Percentiles rank a stretch among this genome's conserved stretches.
Evolutionary conservation across 2,888 invertebrate genomes (phyloP).

Genomic region (Cephus sareptanus): DNA sequence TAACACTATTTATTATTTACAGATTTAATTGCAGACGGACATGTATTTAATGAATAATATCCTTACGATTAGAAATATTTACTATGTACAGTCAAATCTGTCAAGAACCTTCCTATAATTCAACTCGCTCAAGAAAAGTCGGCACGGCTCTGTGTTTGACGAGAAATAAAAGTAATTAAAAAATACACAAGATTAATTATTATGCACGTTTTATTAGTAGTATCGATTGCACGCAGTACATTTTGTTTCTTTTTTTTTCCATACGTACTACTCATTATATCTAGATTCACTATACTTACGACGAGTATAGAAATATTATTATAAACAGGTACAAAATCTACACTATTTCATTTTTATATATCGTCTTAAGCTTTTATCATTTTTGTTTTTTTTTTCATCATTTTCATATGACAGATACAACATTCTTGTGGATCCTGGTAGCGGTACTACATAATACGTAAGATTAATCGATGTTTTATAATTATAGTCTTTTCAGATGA

Average conservation of each 20-base stretch:
- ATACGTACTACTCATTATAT: not conserved
- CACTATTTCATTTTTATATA: slow-evolving; percentile 43
- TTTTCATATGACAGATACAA: not conserved
- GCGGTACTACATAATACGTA: not conserved
- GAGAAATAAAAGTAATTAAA: slow-evolving; percentile 16
- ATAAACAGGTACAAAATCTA: slow-evolving; percentile 64
- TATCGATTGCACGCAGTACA: not conserved
- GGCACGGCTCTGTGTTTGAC: not conserved
- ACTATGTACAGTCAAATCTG: not conserved
- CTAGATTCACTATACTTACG: slow-evolving; percentile 22
- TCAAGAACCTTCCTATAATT: not conserved
- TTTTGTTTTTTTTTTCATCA: slow-evolving; percentile 20
- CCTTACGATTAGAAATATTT: not conserved
- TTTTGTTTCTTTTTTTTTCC: not conserved
- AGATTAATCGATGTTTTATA: not conserved
- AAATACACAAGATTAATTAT: slow-evolving; percentile 5
- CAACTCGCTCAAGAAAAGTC: not conserved
- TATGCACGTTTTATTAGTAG: slow-evolving; percentile 5
- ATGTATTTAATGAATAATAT: not conserved
- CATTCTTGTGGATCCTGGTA: not conserved
- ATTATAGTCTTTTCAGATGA: not conserved
- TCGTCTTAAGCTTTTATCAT: slow-evolving; percentile 30
- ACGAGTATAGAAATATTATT: slow-evolving; percentile 54
- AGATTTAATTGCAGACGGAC: not conserved
- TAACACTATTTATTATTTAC: not conserved